Evolutionary conservation across 2,113 vertebrate species (phyloP), one percentile per base, ranked within the genome.

Genomic region (Halcyon senegalensis): DNA sequence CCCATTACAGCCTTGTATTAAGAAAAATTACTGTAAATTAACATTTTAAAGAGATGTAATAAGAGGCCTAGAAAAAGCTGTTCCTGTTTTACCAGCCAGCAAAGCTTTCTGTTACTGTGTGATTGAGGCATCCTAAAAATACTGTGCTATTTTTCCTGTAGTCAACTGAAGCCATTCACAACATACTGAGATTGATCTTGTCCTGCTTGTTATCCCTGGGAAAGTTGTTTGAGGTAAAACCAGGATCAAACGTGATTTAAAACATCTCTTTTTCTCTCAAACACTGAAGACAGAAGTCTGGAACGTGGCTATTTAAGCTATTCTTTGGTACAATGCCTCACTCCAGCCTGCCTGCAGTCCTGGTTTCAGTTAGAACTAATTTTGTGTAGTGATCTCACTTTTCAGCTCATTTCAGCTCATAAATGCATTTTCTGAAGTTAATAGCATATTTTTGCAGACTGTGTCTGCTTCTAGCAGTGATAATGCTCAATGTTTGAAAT

Each of bases 21-120:
- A 90, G 94, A 95, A 93, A 94, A 93, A 94, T 14, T 67, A 78
- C 64, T 60, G 56, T 78, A 92, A 92, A 96, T 86, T 83, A 67
- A 74, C 69, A 89, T 68, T 94, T 90, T 70, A 67, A 95, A 89
- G 83, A 68, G 63, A 43, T 39, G 13, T 51, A 90, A 81, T 90
- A 92, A 74, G 43, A 89, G 13, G 28, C 21, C 20, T 83, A 55
- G 46, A 43, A 86, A 93, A 92, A 81, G 46, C 18, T 64, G 48
- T 39, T 76, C 13, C 0, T 43, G 19, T 74, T 95, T 67, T 66
- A 70, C 46, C 25, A 48, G 27, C 43, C 86, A 81, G 44, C 18
- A 88, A 91, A 90, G 5, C 30, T 93, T 93, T 80, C 59, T 37
- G 28, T 59, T 90, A 46, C 67, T 4, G 3, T 60, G 16, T 25